phyloP scores from a whole-genome alignment of 2,797 vertebrate genomes.

The Amphiprion clarkii region DNA sequence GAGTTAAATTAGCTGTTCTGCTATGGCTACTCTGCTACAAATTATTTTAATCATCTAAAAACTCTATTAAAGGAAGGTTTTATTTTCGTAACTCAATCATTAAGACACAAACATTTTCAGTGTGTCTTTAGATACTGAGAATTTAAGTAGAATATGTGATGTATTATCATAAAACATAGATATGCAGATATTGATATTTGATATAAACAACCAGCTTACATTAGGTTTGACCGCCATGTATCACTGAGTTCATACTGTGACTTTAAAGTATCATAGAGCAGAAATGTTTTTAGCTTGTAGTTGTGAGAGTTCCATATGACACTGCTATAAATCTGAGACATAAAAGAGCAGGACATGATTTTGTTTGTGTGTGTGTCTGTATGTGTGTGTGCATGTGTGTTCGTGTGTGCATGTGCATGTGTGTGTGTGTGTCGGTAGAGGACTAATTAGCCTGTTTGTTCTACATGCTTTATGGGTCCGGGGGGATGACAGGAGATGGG shows the following conservation, averaged over 20 bases:
- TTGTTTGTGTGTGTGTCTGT: slow-evolving; percentile 9
- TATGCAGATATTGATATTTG: no score
- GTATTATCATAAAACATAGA: not conserved
- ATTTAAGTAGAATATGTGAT: not conserved
- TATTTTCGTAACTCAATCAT: no score
- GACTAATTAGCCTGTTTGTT: slow-evolving; percentile 94
- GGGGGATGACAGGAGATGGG: slow-evolving; percentile 89
- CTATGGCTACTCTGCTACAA: no score
- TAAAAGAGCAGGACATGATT: not conserved
- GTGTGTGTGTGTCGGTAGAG: slow-evolving; percentile 4
- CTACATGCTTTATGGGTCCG: slow-evolving; percentile 93
- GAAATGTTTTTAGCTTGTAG: not conserved
- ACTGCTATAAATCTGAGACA: not conserved
- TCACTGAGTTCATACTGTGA: not conserved
- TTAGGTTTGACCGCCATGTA: not conserved
- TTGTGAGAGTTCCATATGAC: not conserved
- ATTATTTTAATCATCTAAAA: no score
- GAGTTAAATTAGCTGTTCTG: no score
- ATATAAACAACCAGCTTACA: no score
- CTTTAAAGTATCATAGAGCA: not conserved
- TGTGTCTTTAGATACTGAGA: no score
- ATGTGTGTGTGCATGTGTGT: not conserved
- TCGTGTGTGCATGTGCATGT: slow-evolving; percentile 1
- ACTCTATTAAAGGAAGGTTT: no score
- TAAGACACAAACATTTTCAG: no score